These are phyloP conservation scores for Phalacrocorax brasilianus DNA, from an alignment of 2,113 vertebrate genomes.

Conservation along the genomic window DNA sequence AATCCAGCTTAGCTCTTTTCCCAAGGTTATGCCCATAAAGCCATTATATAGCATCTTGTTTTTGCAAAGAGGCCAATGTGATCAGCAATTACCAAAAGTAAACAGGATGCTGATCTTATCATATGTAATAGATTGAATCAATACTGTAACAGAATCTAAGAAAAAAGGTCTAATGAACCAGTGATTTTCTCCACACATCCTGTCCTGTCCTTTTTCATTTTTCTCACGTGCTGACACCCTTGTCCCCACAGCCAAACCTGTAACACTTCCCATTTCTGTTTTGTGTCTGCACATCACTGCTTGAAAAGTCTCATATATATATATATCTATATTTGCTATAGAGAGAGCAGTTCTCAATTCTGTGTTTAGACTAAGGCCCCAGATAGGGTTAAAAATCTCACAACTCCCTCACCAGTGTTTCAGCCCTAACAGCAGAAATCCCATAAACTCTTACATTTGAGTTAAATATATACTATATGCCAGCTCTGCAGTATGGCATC, in stretches of 20 bases:
- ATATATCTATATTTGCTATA: background rate
- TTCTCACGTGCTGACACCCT: background rate
- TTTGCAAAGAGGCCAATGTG: background rate
- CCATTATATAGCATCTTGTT: background rate
- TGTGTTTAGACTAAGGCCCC: background rate
- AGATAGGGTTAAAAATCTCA: background rate
- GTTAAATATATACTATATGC: background rate
- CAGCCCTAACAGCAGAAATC: background rate
- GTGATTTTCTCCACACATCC: background rate
- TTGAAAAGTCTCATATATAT: background rate
- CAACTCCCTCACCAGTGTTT: background rate
- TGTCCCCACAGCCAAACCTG: background rate
- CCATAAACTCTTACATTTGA: background rate
- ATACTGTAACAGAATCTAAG: background rate
- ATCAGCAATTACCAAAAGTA: slow-evolving; percentile 6
- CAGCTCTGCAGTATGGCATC: background rate
- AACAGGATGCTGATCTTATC: background rate
- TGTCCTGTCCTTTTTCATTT: background rate
- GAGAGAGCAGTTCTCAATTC: background rate
- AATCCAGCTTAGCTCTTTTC: background rate
- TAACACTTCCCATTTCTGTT: background rate
- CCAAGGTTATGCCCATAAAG: background rate
- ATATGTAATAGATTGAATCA: background rate
- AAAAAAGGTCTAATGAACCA: background rate
- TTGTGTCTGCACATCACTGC: background rate